phyloP scores from a whole-genome alignment of 92 coral and sea anemone species.

The Pocillopora grandis region DNA sequence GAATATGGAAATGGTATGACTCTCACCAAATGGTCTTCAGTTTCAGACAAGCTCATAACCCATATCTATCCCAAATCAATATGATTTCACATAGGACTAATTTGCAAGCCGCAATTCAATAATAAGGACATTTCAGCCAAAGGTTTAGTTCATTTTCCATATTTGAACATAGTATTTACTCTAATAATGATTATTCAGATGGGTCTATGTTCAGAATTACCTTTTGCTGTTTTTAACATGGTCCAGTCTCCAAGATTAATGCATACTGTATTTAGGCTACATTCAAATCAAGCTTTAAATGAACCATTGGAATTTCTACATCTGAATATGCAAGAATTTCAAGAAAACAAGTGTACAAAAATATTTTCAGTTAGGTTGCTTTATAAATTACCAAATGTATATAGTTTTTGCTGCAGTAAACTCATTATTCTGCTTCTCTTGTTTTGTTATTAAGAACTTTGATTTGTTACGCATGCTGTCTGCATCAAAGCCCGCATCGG shows the following conservation, averaged over 20 bases:
- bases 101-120: no score
- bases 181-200: no score
- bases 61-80: no score
- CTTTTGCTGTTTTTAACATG: not conserved
- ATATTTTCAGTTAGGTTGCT: slow-evolving; percentile 22
- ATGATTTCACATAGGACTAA: no score
- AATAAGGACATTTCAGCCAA: no score
- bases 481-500: no score
- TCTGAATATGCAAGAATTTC: not conserved
- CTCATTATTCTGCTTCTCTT: not conserved
- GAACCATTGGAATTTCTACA: not conserved
- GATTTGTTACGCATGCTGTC: no score
- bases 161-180: no score
- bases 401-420: not conserved
- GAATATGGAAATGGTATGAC: no score
- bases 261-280: not conserved
- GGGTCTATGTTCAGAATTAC: not conserved
- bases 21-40: no score
- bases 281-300: not conserved
- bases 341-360: not conserved
- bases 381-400: slow-evolving; percentile 16
- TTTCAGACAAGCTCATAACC: no score
- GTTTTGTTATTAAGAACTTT: not conserved
- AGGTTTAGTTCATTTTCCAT: no score
- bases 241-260: not conserved